These are phyloP conservation scores for Cydia splendana DNA, from an alignment of 1,140 invertebrate species.

Conservation along the genomic window DNA sequence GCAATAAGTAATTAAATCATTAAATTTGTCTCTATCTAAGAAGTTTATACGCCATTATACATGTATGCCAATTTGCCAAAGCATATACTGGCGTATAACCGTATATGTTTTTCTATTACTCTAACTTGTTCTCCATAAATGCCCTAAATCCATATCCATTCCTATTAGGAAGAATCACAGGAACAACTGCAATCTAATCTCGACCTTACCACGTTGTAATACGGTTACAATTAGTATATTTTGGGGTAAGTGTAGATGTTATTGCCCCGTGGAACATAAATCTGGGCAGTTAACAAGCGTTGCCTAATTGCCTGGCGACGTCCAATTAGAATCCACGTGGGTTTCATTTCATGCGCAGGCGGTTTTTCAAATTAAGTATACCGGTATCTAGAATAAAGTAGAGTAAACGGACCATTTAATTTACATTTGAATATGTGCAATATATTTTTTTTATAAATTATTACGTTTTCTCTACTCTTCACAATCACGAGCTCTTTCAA, in stretches of 20 bases:
- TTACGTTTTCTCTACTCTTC: too few relatives aligned
- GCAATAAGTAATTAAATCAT: too few relatives aligned
- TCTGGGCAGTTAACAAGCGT: slow-evolving; percentile 13
- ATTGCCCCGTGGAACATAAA: background rate
- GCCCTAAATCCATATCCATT: background rate
- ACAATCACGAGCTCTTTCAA: too few relatives aligned
- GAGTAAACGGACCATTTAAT: background rate
- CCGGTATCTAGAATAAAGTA: background rate
- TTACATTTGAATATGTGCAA: too few relatives aligned
- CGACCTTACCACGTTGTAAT: background rate
- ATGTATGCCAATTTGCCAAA: too few relatives aligned
- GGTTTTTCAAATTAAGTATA: background rate
- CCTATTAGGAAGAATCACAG: background rate
- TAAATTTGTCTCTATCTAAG: too few relatives aligned
- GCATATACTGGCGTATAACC: too few relatives aligned
- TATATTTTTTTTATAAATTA: too few relatives aligned
- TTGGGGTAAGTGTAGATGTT: background rate
- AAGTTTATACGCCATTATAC: too few relatives aligned
- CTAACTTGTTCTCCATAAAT: background rate
- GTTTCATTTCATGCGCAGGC: background rate
- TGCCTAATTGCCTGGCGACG: slow-evolving; percentile 5
- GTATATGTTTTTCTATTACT: background rate
- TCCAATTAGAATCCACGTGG: slow-evolving; percentile 6
- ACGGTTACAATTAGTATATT: background rate
- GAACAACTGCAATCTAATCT: background rate